These are phyloP conservation scores for Dicyrtomina minuta DNA, from an alignment of 2,888 invertebrate species.

Conservation along the genomic window DNA sequence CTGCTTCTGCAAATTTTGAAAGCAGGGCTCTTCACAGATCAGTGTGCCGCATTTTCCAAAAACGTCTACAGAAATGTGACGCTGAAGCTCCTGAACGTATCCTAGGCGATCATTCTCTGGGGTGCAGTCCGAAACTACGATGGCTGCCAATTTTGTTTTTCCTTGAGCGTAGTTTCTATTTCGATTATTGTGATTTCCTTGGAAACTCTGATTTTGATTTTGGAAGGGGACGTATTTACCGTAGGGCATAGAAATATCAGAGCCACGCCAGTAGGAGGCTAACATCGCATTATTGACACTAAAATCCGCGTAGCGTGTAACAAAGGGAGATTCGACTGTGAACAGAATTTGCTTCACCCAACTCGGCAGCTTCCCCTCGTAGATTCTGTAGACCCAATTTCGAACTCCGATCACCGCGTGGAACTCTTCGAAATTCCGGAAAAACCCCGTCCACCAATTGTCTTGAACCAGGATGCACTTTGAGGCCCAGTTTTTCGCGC, in stretches of 20 bases:
- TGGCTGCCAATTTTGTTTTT: conserved; percentile 48
- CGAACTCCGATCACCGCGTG: conserved; percentile 29
- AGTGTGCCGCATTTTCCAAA: conserved; percentile 86
- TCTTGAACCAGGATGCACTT: conserved; percentile 29
- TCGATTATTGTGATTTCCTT: not conserved
- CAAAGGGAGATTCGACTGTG: conserved; percentile 32
- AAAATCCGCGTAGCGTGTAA: conserved; percentile 30
- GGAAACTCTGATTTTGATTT: too few species aligned
- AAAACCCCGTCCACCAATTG: conserved; percentile 17
- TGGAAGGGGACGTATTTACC: conserved; percentile 14
- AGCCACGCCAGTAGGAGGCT: conserved; percentile 30
- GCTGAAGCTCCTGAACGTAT: conserved; percentile 81
- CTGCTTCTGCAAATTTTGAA: conserved; percentile 45
- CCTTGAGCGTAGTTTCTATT: conserved; percentile 39
- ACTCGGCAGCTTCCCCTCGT: conserved; percentile 20
- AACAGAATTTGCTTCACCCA: conserved; percentile 23
- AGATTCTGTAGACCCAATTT: conserved; percentile 30
- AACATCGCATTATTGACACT: conserved; percentile 30
- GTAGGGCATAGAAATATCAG: conserved; percentile 29
- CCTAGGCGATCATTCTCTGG: conserved; percentile 64
- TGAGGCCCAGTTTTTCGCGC: not conserved
- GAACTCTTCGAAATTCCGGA: conserved; percentile 7
- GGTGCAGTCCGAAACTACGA: conserved; percentile 49
- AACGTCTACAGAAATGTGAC: conserved; percentile 85
- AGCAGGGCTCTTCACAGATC: conserved; percentile 63